A percentile compares a stretch with the other conserved stretches of the same genome.
phyloP scores from a whole-genome alignment of 2,797 vertebrate genomes.

The Falco berigora region DNA sequence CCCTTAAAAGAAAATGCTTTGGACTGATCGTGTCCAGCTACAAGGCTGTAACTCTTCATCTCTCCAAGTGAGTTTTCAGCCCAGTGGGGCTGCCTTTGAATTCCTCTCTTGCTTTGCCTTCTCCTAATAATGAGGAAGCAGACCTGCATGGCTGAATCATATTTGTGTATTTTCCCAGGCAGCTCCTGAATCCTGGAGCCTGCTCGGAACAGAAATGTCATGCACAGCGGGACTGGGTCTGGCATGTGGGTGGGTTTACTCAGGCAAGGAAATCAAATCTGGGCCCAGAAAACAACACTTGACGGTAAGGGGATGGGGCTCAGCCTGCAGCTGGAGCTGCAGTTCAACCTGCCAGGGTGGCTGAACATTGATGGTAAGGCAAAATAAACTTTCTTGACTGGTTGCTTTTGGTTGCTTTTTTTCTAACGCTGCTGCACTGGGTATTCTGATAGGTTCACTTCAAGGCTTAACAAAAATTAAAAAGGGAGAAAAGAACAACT shows the following conservation, averaged over 20 bases:
- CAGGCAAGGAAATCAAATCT: slow-evolving; percentile 60
- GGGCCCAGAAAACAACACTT: slow-evolving; percentile 4
- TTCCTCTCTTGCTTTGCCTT: slow-evolving; percentile 19
- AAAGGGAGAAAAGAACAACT: background rate
- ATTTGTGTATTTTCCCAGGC: slow-evolving; percentile 36
- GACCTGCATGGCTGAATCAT: slow-evolving; percentile 19
- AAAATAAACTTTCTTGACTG: too few relatives aligned
- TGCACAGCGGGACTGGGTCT: slow-evolving; percentile 13
- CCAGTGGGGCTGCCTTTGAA: slow-evolving; percentile 12
- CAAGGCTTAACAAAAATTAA: background rate
- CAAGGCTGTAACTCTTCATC: background rate
- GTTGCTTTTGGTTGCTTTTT: background rate
- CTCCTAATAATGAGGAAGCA: background rate
- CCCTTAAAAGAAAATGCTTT: background rate
- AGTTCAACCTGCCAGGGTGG: background rate
- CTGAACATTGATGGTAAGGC: background rate
- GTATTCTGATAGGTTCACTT: background rate
- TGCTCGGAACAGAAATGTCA: slow-evolving; percentile 62
- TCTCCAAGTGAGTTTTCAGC: background rate
- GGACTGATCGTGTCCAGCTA: background rate
- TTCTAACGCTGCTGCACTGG: background rate
- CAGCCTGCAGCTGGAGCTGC: slow-evolving; percentile 15
- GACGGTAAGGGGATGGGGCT: background rate
- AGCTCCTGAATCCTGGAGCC: slow-evolving; percentile 22
- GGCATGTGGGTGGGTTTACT: slow-evolving; percentile 58